These are phyloP conservation scores for Drosophila bifasciata DNA, from an alignment of 1,140 invertebrate genomes.

Conservation along the genomic window DNA sequence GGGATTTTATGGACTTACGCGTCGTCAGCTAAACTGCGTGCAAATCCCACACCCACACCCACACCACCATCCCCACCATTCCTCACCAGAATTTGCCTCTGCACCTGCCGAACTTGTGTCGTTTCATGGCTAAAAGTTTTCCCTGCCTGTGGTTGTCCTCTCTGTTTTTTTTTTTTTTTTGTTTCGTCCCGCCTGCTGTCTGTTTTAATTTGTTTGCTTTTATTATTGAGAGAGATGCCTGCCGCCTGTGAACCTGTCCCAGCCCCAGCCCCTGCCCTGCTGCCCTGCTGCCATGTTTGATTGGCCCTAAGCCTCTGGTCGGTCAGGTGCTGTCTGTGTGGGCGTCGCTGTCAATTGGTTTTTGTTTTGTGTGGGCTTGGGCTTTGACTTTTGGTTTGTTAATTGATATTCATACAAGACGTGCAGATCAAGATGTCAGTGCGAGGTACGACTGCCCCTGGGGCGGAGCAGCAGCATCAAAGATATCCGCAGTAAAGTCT, in stretches of 20 bases:
- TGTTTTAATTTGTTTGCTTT: slow-evolving; percentile 83
- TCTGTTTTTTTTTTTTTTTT: slow-evolving; percentile 30
- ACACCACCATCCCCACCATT: slow-evolving; percentile 1
- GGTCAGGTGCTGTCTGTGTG: slow-evolving; percentile 58
- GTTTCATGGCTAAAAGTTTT: slow-evolving; percentile 77
- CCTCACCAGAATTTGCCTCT: slow-evolving; percentile 3
- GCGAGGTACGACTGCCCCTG: too few species aligned
- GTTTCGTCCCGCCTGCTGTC: slow-evolving; percentile 52
- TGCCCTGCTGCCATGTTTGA: slow-evolving; percentile 72
- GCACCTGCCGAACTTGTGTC: slow-evolving; percentile 74
- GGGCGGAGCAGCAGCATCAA: slow-evolving; percentile 8
- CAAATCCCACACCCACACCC: slow-evolving; percentile 39
- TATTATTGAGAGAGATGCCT: slow-evolving; percentile 80
- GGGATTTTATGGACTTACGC: slow-evolving; percentile 82
- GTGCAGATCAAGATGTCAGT: slow-evolving; percentile 63
- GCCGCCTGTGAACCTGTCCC: too few species aligned
- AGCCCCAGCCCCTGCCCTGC: too few species aligned
- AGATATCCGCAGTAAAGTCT: slow-evolving; percentile 10
- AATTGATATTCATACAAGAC: slow-evolving; percentile 80
- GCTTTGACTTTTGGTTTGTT: slow-evolving; percentile 69
- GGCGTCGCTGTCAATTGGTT: slow-evolving; percentile 43
- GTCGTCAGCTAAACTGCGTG: slow-evolving; percentile 68
- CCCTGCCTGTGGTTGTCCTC: slow-evolving; percentile 60
- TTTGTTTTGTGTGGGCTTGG: slow-evolving; percentile 16
- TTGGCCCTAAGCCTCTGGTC: slow-evolving; percentile 68